Percentiles rank a stretch among this genome's conserved stretches.
phyloP scores from a whole-genome alignment of 2,888 invertebrate genomes.

The Pandemis heparana region DNA sequence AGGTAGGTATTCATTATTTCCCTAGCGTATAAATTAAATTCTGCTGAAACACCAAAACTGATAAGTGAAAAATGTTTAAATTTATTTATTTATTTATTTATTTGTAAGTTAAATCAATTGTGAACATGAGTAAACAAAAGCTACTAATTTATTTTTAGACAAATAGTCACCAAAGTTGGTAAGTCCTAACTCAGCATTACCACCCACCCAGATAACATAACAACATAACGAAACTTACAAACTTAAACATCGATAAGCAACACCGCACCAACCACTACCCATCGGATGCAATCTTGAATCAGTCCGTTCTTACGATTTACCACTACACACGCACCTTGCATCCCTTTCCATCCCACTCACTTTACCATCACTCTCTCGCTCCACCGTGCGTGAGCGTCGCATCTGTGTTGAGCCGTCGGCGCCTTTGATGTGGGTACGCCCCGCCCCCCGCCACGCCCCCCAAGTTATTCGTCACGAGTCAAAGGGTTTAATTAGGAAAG shows the following conservation, averaged over 20 bases:
- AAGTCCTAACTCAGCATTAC: neutral
- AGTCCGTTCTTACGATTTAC: constrained; percentile 79
- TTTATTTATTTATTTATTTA: too few species aligned
- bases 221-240: neutral
- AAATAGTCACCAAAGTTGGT: too few species aligned
- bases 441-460: constrained; percentile 70
- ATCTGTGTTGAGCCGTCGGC: constrained; percentile 75
- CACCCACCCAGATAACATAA: neutral
- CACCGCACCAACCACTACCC: constrained; percentile 61
- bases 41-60: too few species aligned
- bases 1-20: too few species aligned
- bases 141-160: too few species aligned
- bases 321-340: constrained; percentile 69
- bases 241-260: constrained; percentile 52
- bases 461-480: constrained; percentile 80
- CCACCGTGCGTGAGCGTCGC: constrained; percentile 67
- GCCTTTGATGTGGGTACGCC: constrained; percentile 73
- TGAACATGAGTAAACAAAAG: too few species aligned
- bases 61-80: too few species aligned
- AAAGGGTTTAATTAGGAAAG: constrained; percentile 80
- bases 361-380: constrained; percentile 48
- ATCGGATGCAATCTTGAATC: constrained; percentile 75
- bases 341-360: constrained; percentile 55
- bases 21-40: too few species aligned
- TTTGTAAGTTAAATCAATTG: too few species aligned